Evolutionary conservation across 1,140 invertebrate genomes (phyloP), one percentile per base, ranked within the genome.

Genomic region (Pseudomyrmex pallidus): DNA sequence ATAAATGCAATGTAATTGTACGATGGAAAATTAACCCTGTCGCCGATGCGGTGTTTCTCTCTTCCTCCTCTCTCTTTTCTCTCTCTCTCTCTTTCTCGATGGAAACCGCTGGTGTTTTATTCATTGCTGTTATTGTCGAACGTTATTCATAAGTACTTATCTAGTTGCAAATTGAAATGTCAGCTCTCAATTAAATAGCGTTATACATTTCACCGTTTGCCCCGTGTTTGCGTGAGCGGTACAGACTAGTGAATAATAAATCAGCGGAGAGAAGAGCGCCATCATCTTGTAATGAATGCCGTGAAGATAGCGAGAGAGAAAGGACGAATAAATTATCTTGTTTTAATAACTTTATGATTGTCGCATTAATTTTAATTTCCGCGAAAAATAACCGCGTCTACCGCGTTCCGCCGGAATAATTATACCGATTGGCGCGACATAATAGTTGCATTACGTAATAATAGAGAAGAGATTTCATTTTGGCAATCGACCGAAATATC

Each of bases 1-100:
- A 54, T 25, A 70, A 78, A 68, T 57, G 76, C 44, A 57, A 70
- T 48, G 35, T 48, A 78, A 78, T 57, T 35, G 76, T 57, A 56
- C 20, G 67, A 70, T 13, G 52, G 17, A 46, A 70, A 78, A 59
- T 78, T 78, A 78, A 78, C 64, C 52, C 52, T 57, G 2, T 52
- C 35, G 2, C 52, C 2, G 48, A 78, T 52, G 44, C 64, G 52
- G 56, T 62, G 2, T n/a, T 64, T 48, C 35, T 15, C 35, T 7
- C 35, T 35, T 7, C 5, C 5, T 35, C 35, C 35, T 7, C 35
- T 35, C 35, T 35, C 35, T 35, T 2, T 35, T 5, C 0, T 35
- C 35, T 35, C 35, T 35, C 35, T 35, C 4, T 35, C 35, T 35
- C 35, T 35, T 5, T 35, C 35, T 35, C 35, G 35, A 35, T 35